Conservation (phyloP, 2,113 vertebrate species). For the Arenaria interpres region DNA sequence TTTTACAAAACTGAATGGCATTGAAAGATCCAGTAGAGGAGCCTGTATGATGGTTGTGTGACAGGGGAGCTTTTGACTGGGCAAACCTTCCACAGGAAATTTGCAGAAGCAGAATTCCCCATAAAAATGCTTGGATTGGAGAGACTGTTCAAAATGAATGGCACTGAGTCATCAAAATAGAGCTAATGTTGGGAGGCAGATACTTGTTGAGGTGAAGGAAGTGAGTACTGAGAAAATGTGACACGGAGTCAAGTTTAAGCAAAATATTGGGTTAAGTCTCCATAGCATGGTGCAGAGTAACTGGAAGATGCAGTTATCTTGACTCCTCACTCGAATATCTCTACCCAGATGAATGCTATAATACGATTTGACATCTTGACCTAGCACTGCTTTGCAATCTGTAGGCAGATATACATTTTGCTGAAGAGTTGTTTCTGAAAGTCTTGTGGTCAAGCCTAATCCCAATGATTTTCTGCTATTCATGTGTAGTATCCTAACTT, state of each 20-base stretch:
- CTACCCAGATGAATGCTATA: not conserved
- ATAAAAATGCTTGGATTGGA: fast-evolving
- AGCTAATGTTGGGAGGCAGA: not conserved
- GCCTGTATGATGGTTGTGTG: not conserved
- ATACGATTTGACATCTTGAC: not conserved
- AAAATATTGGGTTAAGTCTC: not conserved
- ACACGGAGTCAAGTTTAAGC: not conserved
- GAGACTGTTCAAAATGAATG: not conserved
- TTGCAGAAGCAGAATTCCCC: not conserved
- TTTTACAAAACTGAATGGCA: not conserved
- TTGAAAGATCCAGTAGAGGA: not conserved
- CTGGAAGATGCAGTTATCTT: not conserved
- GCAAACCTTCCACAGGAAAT: not conserved
- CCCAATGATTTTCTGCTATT: not conserved
- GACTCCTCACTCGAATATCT: not conserved
- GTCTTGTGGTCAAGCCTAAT: not conserved
- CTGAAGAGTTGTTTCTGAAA: not conserved
- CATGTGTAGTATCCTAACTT: not conserved
- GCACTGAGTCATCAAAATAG: not conserved
- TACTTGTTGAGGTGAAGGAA: not conserved
- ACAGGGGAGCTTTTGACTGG: not conserved
- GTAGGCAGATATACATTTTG: not conserved
- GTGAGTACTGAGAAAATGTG: not conserved
- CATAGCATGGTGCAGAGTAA: not conserved
- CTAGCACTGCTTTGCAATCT: not conserved